phyloP scores from a whole-genome alignment of 2,888 invertebrate genomes.

The Nezara viridula region DNA sequence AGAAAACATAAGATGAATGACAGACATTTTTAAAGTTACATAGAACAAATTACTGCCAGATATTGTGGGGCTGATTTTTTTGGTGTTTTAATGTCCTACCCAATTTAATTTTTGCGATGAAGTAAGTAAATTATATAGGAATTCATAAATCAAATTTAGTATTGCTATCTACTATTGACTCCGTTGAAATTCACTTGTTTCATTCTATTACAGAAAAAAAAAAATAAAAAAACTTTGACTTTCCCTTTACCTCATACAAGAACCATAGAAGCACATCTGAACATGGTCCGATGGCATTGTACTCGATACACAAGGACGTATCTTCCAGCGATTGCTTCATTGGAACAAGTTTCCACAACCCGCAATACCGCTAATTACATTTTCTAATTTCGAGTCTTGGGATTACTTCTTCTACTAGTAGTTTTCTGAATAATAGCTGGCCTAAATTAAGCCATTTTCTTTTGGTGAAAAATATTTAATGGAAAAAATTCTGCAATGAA shows the following conservation, averaged over 20 bases:
- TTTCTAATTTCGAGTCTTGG: background rate
- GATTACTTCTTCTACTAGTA: background rate
- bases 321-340: background rate
- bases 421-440: background rate
- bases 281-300: background rate
- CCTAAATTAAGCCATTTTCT: background rate
- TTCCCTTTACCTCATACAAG: background rate
- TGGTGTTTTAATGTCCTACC: too few species aligned
- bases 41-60: too few species aligned
- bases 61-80: too few species aligned
- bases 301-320: slow-evolving; percentile 14
- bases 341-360: background rate
- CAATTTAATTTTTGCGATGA: too few species aligned
- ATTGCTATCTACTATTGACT: background rate
- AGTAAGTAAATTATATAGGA: too few species aligned
- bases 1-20: too few species aligned
- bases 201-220: background rate
- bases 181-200: background rate
- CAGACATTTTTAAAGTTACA: too few species aligned
- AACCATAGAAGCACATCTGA: background rate
- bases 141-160: too few species aligned
- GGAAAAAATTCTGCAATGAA: background rate
- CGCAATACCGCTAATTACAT: background rate
- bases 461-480: too few species aligned
- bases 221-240: background rate